Conservation (phyloP, 2,113 vertebrate species). For the Megaceryle maxima region DNA sequence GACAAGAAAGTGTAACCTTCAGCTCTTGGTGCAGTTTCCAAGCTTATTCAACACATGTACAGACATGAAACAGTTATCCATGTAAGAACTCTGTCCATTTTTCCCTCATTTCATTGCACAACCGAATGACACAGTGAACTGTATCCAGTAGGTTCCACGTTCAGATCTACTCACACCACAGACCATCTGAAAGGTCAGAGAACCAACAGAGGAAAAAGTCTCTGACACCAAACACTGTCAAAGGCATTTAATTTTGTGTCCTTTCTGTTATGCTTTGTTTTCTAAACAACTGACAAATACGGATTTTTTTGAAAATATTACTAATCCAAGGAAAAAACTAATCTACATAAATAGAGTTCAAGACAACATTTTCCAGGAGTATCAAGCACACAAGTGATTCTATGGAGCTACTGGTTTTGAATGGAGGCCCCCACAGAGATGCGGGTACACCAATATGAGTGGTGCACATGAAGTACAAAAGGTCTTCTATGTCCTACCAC, state of each 20-base stretch:
- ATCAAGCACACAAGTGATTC: neutral
- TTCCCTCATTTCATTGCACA: neutral
- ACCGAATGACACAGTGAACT: neutral
- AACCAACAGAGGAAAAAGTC: neutral
- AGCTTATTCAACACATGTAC: neutral
- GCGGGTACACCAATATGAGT: accelerated
- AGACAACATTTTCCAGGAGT: neutral
- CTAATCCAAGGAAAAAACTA: neutral
- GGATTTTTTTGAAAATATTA: neutral
- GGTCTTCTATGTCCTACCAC: neutral
- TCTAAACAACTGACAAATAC: neutral
- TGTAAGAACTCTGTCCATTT: neutral
- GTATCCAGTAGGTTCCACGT: neutral
- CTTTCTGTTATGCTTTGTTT: neutral
- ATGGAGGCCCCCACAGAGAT: neutral
- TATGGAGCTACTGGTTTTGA: neutral
- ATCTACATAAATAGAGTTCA: neutral
- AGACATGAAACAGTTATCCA: neutral
- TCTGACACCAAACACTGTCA: neutral
- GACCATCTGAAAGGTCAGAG: neutral
- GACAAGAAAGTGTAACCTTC: neutral
- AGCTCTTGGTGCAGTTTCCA: neutral
- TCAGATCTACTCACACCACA: neutral
- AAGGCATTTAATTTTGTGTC: neutral
- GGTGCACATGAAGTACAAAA: neutral